Conservation (phyloP, 2,888 invertebrate species). For the Coleophora deauratella region DNA sequence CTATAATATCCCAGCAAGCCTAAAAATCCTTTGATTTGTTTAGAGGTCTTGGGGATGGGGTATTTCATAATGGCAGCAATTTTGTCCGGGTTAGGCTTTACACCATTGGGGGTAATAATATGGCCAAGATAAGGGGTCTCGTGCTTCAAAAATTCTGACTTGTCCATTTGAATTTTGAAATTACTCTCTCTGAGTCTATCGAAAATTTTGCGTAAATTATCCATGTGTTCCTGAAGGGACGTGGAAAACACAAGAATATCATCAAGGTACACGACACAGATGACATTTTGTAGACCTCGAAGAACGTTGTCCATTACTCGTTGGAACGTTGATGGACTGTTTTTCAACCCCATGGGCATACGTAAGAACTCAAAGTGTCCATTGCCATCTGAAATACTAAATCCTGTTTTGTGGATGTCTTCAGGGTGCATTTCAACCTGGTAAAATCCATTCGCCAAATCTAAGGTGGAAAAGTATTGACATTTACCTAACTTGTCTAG, state of each 20-base stretch:
- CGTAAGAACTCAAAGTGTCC: no score
- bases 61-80: background rate
- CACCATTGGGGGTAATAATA: constrained; percentile 3
- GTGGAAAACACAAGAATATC: no score
- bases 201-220: background rate
- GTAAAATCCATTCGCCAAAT: background rate
- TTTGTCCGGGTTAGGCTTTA: constrained; percentile 11
- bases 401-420: constrained; percentile 1
- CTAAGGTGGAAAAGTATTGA: constrained; percentile 15
- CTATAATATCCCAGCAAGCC: constrained; percentile 10
- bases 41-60: constrained; percentile 2
- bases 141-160: no score
- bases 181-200: background rate
- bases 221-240: background rate
- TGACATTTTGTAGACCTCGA: constrained; percentile 10
- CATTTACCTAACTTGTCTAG: constrained; percentile 19
- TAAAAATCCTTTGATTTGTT: constrained; percentile 10
- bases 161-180: no score
- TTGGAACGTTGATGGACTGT: constrained; percentile 17
- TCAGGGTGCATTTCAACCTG: no score
- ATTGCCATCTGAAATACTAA: background rate
- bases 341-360: no score
- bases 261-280: no score
- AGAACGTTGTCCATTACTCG: constrained; percentile 14
- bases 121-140: no score